Conservation (phyloP, 2,797 vertebrate species). For the Urocyon cinereoargenteus region DNA sequence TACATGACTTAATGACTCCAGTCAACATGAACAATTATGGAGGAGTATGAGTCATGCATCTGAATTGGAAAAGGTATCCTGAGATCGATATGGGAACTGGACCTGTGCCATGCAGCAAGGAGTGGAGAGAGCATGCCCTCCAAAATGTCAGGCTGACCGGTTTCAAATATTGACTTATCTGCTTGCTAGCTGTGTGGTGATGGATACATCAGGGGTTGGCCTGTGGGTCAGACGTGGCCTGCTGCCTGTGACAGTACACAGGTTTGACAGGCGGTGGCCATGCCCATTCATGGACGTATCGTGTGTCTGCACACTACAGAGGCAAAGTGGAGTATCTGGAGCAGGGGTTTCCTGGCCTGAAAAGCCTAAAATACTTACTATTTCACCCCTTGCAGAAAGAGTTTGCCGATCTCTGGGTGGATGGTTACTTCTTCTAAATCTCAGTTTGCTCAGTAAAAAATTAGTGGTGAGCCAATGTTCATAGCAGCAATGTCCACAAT, state of each 20-base stretch:
- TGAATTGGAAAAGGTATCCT: accelerated
- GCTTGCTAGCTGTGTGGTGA: accelerated
- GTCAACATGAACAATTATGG: accelerated
- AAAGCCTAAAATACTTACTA: not conserved
- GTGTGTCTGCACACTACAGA: accelerated
- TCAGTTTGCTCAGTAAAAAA: not conserved
- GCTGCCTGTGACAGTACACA: not conserved
- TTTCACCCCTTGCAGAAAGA: not conserved
- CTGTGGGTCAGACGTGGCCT: not conserved
- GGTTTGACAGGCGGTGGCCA: not conserved
- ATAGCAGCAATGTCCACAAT: not conserved
- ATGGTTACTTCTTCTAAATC: not conserved
- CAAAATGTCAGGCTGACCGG: not conserved
- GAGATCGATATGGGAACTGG: accelerated
- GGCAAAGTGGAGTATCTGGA: not conserved
- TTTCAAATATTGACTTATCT: accelerated
- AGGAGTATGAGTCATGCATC: accelerated
- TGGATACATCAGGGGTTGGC: accelerated
- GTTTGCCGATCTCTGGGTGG: not conserved
- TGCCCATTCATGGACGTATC: accelerated
- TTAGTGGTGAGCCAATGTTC: not conserved
- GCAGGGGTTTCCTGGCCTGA: not conserved
- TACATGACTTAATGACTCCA: accelerated
- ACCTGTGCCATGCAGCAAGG: accelerated
- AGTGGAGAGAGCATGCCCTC: accelerated